These are phyloP conservation scores for Teleopsis dalmanni DNA, from an alignment of 1,140 invertebrate species.

Conservation along the genomic window DNA sequence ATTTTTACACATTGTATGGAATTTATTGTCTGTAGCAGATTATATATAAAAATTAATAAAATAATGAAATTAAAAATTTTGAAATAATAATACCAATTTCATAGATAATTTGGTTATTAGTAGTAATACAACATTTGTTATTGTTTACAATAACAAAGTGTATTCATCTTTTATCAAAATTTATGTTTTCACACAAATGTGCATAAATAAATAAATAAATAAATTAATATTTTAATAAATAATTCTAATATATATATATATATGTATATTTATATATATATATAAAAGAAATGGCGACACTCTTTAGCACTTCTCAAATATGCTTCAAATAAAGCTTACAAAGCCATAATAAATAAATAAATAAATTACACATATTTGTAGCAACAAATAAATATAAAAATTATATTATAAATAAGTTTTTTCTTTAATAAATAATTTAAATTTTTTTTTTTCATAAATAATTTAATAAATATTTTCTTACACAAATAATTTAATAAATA, in stretches of 20 bases:
- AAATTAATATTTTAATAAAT: background rate
- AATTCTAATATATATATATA: too few species aligned
- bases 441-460: constrained; percentile 9
- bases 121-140: background rate
- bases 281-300: too few species aligned
- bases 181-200: background rate
- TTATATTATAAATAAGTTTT: background rate
- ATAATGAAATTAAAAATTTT: too few species aligned
- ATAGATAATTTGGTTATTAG: background rate
- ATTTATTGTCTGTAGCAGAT: background rate
- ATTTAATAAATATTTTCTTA: constrained; percentile 4
- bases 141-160: background rate
- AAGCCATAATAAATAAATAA: background rate
- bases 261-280: too few species aligned
- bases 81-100: background rate
- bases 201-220: background rate
- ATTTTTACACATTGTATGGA: background rate
- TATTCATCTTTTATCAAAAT: background rate
- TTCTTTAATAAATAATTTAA: constrained; percentile 3
- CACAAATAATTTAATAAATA: background rate
- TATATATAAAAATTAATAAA: background rate
- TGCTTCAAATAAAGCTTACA: too few species aligned
- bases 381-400: background rate
- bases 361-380: background rate
- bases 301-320: too few species aligned